Evolutionary conservation across 2,797 vertebrate genomes (phyloP).

Genomic region (Danio albolineatus): DNA sequence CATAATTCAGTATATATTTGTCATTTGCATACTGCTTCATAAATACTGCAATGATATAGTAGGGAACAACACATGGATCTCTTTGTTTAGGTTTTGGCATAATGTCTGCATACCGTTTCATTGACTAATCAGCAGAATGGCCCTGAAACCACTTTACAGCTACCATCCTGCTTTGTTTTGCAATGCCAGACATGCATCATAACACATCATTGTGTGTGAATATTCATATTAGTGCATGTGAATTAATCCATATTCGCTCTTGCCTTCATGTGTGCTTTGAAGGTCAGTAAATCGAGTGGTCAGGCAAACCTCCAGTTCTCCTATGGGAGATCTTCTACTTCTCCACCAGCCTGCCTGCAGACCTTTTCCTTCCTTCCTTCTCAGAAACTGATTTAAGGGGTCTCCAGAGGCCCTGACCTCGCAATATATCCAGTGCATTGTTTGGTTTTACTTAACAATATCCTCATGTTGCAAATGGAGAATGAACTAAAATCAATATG

Average conservation of each 20-base stretch:
- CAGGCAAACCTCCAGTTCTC: slow-evolving; percentile 10
- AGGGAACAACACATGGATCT: background rate
- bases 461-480: slow-evolving; percentile 50
- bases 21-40: background rate
- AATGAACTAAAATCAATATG: slow-evolving; percentile 56
- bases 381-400: slow-evolving; percentile 22
- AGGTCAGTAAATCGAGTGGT: background rate
- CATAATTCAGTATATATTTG: background rate
- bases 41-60: background rate
- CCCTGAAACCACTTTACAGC: background rate
- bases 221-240: background rate
- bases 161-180: background rate
- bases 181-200: background rate
- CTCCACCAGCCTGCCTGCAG: background rate
- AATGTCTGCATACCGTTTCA: no score
- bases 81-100: no score
- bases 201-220: background rate
- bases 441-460: slow-evolving; percentile 47
- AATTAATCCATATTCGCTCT: background rate
- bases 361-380: background rate
- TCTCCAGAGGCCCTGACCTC: slow-evolving; percentile 4
- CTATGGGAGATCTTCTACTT: slow-evolving; percentile 2
- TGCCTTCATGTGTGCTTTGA: slow-evolving; percentile 7
- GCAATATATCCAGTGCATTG: slow-evolving; percentile 12
- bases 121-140: no score